Percentiles rank a stretch among this genome's conserved stretches.
These are phyloP conservation scores for Tadarida brasiliensis DNA, from an alignment of 2,797 vertebrate species.

Conservation along the genomic window DNA sequence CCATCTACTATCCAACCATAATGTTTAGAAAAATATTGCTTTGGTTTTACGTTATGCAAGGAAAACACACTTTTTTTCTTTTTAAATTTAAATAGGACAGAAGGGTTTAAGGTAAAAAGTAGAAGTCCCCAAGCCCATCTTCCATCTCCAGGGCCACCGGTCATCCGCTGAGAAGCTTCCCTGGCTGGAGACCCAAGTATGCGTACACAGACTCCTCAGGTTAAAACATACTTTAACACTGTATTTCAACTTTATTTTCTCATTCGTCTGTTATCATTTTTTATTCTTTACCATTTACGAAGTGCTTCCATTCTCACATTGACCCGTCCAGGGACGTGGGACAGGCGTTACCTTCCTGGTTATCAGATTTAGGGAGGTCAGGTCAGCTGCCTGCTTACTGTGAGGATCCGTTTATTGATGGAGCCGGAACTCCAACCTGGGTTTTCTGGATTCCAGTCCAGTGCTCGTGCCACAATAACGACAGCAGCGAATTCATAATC, in stretches of 20 bases:
- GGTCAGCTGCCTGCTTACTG: not conserved
- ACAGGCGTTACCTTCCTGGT: not conserved
- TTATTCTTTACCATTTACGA: not conserved
- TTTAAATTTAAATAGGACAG: not conserved
- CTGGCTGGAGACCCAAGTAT: not conserved
- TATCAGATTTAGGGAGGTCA: not conserved
- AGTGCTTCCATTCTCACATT: not conserved
- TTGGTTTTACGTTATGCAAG: not conserved
- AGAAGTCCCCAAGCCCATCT: not conserved
- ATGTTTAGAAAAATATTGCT: not conserved
- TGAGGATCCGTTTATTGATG: not conserved
- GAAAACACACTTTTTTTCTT: not conserved
- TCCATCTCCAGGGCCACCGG: not conserved
- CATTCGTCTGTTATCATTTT: not conserved
- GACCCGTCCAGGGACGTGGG: not conserved
- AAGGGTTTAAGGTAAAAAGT: slow-evolving; percentile 5
- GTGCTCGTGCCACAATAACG: not conserved
- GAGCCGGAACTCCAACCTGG: not conserved
- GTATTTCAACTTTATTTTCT: not conserved
- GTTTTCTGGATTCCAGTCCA: not conserved
- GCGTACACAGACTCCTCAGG: not conserved
- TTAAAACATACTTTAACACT: not conserved
- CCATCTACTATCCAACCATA: not conserved
- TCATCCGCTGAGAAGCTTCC: not conserved
- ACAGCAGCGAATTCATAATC: not conserved